Evolutionary conservation across 2,797 vertebrate species (phyloP).

Genomic region (Silurus lanzhouensis): DNA sequence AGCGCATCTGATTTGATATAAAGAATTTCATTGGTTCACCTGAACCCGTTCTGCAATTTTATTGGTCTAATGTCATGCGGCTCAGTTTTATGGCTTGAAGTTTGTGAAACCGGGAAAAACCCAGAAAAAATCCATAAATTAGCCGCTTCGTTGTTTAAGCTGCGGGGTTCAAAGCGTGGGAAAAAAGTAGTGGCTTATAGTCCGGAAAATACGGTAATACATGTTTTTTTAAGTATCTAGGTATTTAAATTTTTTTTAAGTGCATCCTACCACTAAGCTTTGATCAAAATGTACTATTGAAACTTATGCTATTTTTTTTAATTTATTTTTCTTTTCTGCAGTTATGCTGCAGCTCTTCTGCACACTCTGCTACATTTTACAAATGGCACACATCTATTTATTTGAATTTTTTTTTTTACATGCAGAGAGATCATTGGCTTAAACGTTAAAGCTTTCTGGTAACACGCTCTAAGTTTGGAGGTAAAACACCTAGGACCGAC

Average conservation of each 20-base stretch:
- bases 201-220: neutral
- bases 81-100: too few species aligned
- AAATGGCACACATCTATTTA: neutral
- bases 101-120: too few species aligned
- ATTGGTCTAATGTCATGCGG: too few species aligned
- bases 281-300: too few species aligned
- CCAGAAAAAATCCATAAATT: too few species aligned
- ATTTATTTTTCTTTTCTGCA: neutral
- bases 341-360: neutral
- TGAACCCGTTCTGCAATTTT: too few species aligned
- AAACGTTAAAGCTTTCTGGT: neutral
- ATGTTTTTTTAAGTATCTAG: neutral
- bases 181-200: too few species aligned
- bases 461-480: neutral
- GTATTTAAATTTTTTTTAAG: neutral
- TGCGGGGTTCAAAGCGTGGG: too few species aligned
- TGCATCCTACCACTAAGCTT: neutral
- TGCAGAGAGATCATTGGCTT: neutral
- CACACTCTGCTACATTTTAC: constrained; percentile 31
- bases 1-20: too few species aligned
- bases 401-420: neutral
- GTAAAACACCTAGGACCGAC: constrained; percentile 26
- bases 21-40: too few species aligned
- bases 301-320: too few species aligned
- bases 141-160: too few species aligned